These are phyloP conservation scores for Cetoscarus ocellatus DNA, from an alignment of 2,797 vertebrate genomes.

Conservation along the genomic window DNA sequence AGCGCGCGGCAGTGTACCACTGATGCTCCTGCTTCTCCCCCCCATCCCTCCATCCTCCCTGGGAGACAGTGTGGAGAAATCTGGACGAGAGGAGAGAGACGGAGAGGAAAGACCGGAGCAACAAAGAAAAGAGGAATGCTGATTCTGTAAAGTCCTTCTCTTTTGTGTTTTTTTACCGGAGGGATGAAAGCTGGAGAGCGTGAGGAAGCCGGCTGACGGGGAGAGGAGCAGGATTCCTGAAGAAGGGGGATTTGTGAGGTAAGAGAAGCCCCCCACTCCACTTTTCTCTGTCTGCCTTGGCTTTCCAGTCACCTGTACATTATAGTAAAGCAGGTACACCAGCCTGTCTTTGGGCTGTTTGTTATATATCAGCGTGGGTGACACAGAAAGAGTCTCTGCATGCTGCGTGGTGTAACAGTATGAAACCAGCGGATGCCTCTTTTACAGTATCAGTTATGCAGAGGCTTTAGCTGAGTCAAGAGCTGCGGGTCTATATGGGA, in stretches of 20 bases:
- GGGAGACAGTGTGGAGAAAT: conserved; percentile 71
- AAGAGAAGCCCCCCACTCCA: conserved; percentile 58
- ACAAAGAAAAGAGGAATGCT: conserved; percentile 48
- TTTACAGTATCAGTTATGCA: conserved; percentile 44
- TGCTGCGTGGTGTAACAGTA: conserved; percentile 65
- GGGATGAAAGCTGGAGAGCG: conserved; percentile 64
- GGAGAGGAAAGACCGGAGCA: conserved; percentile 57
- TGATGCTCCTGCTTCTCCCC: conserved; percentile 65
- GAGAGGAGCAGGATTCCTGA: conserved; percentile 60
- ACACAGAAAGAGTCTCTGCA: conserved; percentile 54
- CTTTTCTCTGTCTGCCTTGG: conserved; percentile 59
- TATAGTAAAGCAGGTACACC: conserved; percentile 38
- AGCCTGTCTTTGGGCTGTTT: conserved; percentile 18
- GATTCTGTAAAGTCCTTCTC: conserved; percentile 57
- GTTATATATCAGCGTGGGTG: conserved; percentile 30
- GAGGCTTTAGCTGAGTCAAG: conserved; percentile 66
- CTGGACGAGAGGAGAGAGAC: conserved; percentile 54
- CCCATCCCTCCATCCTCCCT: conserved; percentile 3
- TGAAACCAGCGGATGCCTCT: conserved; percentile 37
- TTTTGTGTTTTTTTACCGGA: conserved; percentile 40
- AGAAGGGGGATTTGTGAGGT: conserved; percentile 68
- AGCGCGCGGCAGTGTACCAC: conserved; percentile 70
- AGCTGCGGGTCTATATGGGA: conserved; percentile 25
- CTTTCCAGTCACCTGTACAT: conserved; percentile 56
- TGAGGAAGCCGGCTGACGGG: conserved; percentile 65